Evolutionary conservation across 2,888 invertebrate species (phyloP), one percentile per base, ranked within the genome.

Genomic region (Drosophila lacicola): DNA sequence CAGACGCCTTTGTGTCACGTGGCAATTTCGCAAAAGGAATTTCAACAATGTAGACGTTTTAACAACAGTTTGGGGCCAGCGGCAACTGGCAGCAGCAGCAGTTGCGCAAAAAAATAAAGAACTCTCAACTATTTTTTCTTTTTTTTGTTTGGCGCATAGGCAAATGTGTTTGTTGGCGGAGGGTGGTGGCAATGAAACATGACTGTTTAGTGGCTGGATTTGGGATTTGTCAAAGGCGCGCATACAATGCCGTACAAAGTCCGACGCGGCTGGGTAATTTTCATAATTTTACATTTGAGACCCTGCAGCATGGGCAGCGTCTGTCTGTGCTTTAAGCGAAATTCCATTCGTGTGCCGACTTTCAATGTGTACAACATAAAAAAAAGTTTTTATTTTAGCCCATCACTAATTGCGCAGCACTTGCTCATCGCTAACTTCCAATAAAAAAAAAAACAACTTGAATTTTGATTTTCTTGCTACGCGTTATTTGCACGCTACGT

Each of bases 41-140:
- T 90, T 65, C 78, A 91, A 88, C 87, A 82, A 91, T 90, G 90
- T 78, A 91, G 90, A 91, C 90, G 79, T 85, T 85, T 90, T 90
- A 75, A 72, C 75, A 82, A 90, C 86, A 85, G 74, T 76, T 79
- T 34, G 53, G 63, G 61, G 53, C 44, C 51, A 45, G 19, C 42
- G 42, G 13, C 17, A 41, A 17, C 29, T 29, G 29, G 29, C 34
- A 41, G 13, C 33, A 47, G 25, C 25, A 17, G 17, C 17, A 64
- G 37, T 51, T 50, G 54, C 47, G 36, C 25, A 36, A 21, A 44
- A 37, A 68, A 67, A 49, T 68, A 64, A 62, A 21, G 19, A 85
- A 67, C 64, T 67, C 70, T 44, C 57, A 76, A 86, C 89, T 88
- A 86, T 41, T 64, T 87, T 77, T 86, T 66, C 3, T 45, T 70